These are phyloP conservation scores for Agrilus cyanescens DNA, from an alignment of 2,888 invertebrate genomes.

Conservation along the genomic window DNA sequence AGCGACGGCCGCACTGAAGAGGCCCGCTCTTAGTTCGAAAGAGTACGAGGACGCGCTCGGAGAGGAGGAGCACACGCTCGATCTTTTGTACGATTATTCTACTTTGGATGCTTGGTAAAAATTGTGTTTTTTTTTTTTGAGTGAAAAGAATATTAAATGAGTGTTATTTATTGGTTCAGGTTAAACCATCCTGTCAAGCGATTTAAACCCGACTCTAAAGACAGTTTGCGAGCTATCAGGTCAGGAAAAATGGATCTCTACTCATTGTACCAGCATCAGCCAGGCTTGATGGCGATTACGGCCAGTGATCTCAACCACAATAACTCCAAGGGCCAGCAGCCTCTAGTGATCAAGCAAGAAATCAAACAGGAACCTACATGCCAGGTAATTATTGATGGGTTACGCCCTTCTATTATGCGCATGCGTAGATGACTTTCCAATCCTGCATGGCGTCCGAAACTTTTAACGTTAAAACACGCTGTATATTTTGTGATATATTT, in stretches of 20 bases:
- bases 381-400: conserved; percentile 7
- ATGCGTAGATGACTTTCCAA: too few species aligned
- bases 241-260: conserved; percentile 33
- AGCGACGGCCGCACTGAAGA: conserved; percentile 39
- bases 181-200: conserved; percentile 85
- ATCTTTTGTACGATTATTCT: conserved; percentile 81
- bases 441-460: too few species aligned
- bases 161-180: conserved; percentile 37
- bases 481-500: background rate
- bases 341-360: conserved; percentile 33
- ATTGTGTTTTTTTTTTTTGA: conserved; percentile 1
- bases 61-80: conserved; percentile 69
- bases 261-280: conserved; percentile 26
- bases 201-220: conserved; percentile 52
- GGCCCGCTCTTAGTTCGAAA: conserved; percentile 66
- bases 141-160: background rate
- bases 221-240: conserved; percentile 33
- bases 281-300: conserved; percentile 17
- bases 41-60: conserved; percentile 68
- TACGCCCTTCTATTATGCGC: too few species aligned
- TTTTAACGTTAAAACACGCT: background rate
- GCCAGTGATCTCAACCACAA: conserved; percentile 22
- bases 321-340: conserved; percentile 17
- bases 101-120: conserved; percentile 71
- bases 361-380: conserved; percentile 52